Percentiles rank a stretch among this genome's conserved stretches.
Evolutionary conservation across 1,140 invertebrate species (phyloP).

Genomic region (Heliothis subflexa): DNA sequence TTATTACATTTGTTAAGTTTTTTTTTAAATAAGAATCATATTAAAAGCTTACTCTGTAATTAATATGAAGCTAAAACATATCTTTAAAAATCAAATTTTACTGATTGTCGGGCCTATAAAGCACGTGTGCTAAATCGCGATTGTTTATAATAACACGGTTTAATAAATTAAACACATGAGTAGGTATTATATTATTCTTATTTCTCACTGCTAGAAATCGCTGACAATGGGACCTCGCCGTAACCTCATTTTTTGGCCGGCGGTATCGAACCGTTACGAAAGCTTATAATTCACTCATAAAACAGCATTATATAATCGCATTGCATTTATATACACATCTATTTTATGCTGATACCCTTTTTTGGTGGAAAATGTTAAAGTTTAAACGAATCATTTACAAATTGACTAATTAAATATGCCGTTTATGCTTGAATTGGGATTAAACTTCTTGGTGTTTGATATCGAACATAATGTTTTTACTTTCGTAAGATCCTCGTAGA

Average conservation of each 20-base stretch:
- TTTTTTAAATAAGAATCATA: too few relatives aligned
- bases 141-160: background rate
- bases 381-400: background rate
- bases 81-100: too few relatives aligned
- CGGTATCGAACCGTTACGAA: slow-evolving; percentile 25
- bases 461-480: background rate
- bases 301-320: slow-evolving; percentile 37
- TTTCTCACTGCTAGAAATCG: background rate
- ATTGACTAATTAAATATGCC: too few relatives aligned
- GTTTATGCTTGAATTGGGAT: too few relatives aligned
- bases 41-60: too few relatives aligned
- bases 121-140: too few relatives aligned
- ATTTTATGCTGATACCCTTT: background rate
- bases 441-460: background rate
- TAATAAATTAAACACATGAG: background rate
- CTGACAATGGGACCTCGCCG: background rate
- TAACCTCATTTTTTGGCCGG: slow-evolving; percentile 37
- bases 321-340: slow-evolving; percentile 7
- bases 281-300: slow-evolving; percentile 34
- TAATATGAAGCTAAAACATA: too few relatives aligned
- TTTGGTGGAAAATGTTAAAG: background rate
- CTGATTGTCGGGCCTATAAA: too few relatives aligned
- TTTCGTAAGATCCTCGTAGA: background rate
- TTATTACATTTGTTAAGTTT: too few relatives aligned
- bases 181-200: too few relatives aligned